These are phyloP conservation scores for Luehdorfia chinensis DNA, from an alignment of 1,140 invertebrate species.

Conservation along the genomic window DNA sequence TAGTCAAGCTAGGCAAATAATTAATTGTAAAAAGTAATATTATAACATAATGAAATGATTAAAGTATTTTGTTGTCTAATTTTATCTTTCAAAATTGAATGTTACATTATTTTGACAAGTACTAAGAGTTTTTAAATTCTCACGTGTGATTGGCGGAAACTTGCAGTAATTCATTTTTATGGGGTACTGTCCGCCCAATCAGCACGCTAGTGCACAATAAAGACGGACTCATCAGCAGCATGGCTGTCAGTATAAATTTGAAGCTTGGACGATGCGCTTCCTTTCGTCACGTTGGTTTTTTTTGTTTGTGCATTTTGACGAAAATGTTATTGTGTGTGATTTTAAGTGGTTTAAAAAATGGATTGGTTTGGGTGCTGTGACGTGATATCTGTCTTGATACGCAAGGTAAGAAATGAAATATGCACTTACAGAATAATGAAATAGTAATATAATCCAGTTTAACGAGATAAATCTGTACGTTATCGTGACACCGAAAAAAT, in stretches of 20 bases:
- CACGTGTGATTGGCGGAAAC: slow-evolving; percentile 52
- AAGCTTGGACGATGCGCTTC: slow-evolving; percentile 87
- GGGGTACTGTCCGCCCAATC: slow-evolving; percentile 76
- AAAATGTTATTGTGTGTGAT: slow-evolving; percentile 72
- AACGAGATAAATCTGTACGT: slow-evolving; percentile 20
- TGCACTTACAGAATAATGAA: background rate
- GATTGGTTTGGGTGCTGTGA: slow-evolving; percentile 65
- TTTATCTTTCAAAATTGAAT: too few relatives aligned
- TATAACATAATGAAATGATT: too few relatives aligned
- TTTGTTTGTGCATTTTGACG: slow-evolving; percentile 72
- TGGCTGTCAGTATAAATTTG: slow-evolving; percentile 94
- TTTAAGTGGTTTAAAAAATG: slow-evolving; percentile 65
- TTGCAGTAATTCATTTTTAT: slow-evolving; percentile 53
- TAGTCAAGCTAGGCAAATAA: too few relatives aligned
- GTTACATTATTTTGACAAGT: too few relatives aligned
- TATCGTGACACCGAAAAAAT: slow-evolving; percentile 41
- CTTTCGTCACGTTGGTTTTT: slow-evolving; percentile 79
- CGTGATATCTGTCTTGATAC: slow-evolving; percentile 64
- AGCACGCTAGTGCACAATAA: slow-evolving; percentile 81
- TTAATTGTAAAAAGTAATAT: too few relatives aligned
- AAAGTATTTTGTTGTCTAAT: too few relatives aligned
- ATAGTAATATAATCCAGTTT: background rate
- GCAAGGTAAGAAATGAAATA: slow-evolving; percentile 46
- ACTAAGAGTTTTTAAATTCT: slow-evolving; percentile 52
- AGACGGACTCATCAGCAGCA: slow-evolving; percentile 87